Base-by-base conservation (phyloP, 1,140 invertebrate species). In the Drusus annulatus region DNA sequence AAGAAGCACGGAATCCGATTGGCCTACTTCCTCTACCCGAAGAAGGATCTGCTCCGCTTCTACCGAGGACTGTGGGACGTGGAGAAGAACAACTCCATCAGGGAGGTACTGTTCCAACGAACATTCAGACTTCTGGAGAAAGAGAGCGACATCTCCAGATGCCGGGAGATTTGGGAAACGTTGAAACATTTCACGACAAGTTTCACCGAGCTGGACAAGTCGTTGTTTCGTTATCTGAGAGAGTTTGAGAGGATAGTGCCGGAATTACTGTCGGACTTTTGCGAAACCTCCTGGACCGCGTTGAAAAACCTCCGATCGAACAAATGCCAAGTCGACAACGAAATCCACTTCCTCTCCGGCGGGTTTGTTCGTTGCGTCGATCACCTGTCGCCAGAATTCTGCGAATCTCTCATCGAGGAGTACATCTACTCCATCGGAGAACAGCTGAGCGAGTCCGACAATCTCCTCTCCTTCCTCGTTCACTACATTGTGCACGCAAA, bases 1-100 rank as follows among this genome's bases (percentile, higher is more conserved):
- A 83, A 80, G 21, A 83, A 83, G 17, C 79, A 83, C 51, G 76
- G 65, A 2, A 51, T 80, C 10, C 65, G 81, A 79, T 16, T 83
- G 28, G 73, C 76, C 31, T 80, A 80, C 51, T 83, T 83, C 62
- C 19, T 79, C 3, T 80, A 69, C 21, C 79, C 79, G n/a, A 74
- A 31, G 76, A 25, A 65, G n/a, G 71, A 80, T 21, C 58, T 79
- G 19, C 10, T 73, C n/a, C 17, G 77, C 21, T 80, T 75, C 31
- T 83, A 69, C 28, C 28, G 21, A 50, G 45, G 36, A 17, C 58
- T 83, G 58, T 83, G 79, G 81, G 51, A 75, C 19, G 28, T 8
- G 13, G 81, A 83, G 52, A 78, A 68, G 51, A 83, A 83, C 45
- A 62, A 25, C 52, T 76, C 81, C 0, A 79, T 83, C 5, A 10